These are phyloP conservation scores for Pluvianellus socialis DNA, from an alignment of 2,113 vertebrate species.

Conservation along the genomic window DNA sequence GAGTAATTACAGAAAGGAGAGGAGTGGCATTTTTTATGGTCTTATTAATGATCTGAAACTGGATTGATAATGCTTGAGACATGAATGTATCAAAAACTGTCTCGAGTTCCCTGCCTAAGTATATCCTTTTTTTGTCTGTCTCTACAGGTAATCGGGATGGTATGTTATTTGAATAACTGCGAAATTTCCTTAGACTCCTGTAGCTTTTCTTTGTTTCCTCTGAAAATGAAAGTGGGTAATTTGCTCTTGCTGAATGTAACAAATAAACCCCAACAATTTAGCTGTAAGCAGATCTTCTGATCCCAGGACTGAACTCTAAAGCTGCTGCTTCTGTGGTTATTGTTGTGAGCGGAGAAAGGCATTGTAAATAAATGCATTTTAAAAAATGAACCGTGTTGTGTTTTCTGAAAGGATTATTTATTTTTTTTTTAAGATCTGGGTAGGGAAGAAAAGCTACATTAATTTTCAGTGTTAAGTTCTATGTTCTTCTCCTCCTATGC, in stretches of 20 bases:
- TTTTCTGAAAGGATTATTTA: not conserved
- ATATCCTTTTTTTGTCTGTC: not conserved
- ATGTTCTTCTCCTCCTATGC: not conserved
- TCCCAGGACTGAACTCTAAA: not conserved
- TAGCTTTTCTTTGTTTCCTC: slow-evolving; percentile 30
- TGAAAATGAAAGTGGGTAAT: not conserved
- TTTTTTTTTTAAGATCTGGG: not conserved
- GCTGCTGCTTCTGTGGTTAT: not conserved
- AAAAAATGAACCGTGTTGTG: not conserved
- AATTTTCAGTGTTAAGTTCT: not conserved
- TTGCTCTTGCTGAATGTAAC: not conserved
- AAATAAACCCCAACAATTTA: not conserved
- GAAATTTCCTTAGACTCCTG: not conserved
- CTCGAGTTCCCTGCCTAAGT: not conserved
- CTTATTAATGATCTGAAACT: not conserved
- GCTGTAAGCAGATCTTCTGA: slow-evolving; percentile 8
- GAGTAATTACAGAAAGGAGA: not conserved
- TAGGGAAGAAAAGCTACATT: not conserved
- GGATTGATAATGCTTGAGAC: not conserved
- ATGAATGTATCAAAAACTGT: not conserved
- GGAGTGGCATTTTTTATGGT: not conserved
- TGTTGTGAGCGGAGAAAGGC: not conserved
- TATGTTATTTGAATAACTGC: not conserved
- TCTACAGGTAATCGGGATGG: not conserved
- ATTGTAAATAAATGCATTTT: not conserved